Percentiles rank a stretch among this genome's conserved stretches.
Evolutionary conservation across 2,888 invertebrate genomes (phyloP).

Genomic region (Gastracanthus pulcherrimus): DNA sequence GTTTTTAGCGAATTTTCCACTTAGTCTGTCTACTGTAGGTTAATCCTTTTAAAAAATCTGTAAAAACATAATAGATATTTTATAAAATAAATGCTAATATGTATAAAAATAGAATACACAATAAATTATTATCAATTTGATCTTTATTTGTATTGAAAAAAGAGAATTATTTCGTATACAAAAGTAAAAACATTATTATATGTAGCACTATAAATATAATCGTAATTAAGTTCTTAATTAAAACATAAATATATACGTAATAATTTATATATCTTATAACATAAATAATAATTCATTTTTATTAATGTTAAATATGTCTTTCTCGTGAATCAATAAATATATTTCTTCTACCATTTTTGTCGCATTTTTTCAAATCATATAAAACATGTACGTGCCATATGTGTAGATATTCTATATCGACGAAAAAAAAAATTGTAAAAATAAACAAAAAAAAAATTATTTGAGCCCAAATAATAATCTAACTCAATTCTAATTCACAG

Average conservation of each 20-base stretch:
- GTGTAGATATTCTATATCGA: background rate
- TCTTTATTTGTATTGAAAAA: background rate
- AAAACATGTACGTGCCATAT: background rate
- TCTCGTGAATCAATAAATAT: background rate
- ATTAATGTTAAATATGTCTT: background rate
- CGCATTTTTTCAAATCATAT: background rate
- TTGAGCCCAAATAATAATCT: background rate
- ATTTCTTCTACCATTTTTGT: background rate
- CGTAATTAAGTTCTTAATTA: constrained; percentile 11
- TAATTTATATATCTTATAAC: background rate
- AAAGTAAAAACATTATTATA: constrained; percentile 32
- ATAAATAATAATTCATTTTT: background rate
- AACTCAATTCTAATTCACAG: background rate
- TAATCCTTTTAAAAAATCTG: background rate
- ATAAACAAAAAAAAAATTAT: constrained; percentile 15
- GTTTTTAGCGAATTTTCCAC: too few relatives aligned
- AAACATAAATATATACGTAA: constrained; percentile 26
- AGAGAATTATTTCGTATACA: background rate
- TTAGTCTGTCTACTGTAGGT: too few relatives aligned
- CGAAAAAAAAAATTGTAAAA: constrained; percentile 10
- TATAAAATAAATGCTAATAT: background rate
- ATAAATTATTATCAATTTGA: background rate
- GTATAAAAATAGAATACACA: background rate
- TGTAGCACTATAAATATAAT: constrained; percentile 17
- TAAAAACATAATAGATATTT: too few relatives aligned